These are phyloP conservation scores for Bombus ignitus DNA, from an alignment of 1,140 invertebrate species.

Conservation along the genomic window DNA sequence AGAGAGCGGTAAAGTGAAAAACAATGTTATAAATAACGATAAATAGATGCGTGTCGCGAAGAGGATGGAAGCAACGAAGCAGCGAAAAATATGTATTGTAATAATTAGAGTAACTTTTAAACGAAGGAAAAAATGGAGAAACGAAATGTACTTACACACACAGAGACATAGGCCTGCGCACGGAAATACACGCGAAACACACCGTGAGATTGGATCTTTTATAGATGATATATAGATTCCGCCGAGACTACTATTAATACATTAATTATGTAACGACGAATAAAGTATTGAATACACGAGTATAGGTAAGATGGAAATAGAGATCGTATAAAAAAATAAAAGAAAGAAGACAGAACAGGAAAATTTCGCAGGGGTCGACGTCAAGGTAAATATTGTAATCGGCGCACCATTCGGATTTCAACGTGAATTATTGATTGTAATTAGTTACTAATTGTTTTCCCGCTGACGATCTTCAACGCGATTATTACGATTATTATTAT, in stretches of 20 bases:
- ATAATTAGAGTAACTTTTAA: conserved; percentile 43
- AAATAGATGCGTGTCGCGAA: conserved; percentile 35
- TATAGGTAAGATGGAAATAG: background rate
- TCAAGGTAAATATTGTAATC: conserved; percentile 57
- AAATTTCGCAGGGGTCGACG: background rate
- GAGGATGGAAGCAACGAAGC: background rate
- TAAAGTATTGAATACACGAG: conserved; percentile 72
- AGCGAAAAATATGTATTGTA: conserved; percentile 25
- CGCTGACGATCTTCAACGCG: conserved; percentile 78
- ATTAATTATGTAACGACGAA: conserved; percentile 79
- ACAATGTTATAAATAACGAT: conserved; percentile 18
- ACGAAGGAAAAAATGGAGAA: background rate
- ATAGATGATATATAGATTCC: conserved; percentile 75
- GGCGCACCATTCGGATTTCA: conserved; percentile 73
- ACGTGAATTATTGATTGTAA: conserved; percentile 74
- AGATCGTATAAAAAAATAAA: background rate
- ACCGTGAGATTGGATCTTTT: conserved; percentile 70
- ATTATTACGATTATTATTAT: conserved; percentile 76
- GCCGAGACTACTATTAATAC: conserved; percentile 71
- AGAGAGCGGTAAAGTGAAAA: background rate
- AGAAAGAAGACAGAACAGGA: background rate
- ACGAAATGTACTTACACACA: background rate
- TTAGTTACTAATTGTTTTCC: conserved; percentile 79
- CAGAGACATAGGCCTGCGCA: background rate
- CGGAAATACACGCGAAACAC: conserved; percentile 17